Percentiles rank a stretch among this genome's conserved stretches.
phyloP scores from a whole-genome alignment of 2,797 vertebrate species.

The Pristis pectinata region DNA sequence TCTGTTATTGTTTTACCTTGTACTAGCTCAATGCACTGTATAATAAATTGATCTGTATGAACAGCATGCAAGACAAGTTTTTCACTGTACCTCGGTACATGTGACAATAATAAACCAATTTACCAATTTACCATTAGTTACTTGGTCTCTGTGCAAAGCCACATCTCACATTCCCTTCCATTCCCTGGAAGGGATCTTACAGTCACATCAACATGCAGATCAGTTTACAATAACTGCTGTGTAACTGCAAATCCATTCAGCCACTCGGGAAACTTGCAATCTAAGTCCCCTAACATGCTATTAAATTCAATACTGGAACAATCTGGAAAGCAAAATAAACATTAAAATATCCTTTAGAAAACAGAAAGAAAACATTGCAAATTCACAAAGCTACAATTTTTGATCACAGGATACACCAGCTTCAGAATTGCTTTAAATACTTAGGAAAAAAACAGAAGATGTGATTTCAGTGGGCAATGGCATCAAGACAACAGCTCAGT shows the following conservation, averaged over 20 bases:
- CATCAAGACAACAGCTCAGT: not conserved
- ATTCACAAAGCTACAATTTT: not conserved
- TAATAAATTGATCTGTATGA: no score
- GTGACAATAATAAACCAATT: no score
- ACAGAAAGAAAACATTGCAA: not conserved
- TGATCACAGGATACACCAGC: not conserved
- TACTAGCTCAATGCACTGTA: no score
- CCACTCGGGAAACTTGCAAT: not conserved
- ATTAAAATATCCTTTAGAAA: not conserved
- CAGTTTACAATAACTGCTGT: not conserved
- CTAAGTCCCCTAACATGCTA: not conserved
- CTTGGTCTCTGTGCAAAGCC: not conserved
- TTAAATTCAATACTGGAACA: conserved; percentile 16
- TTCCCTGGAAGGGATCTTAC: not conserved
- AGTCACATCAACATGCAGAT: not conserved
- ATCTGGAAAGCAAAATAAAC: conserved; percentile 4
- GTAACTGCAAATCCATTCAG: not conserved
- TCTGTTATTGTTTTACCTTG: no score
- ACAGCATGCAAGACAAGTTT: no score
- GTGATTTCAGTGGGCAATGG: not conserved
- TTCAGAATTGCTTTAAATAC: not conserved
- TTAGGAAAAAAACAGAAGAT: not conserved
- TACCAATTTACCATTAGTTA: not conserved
- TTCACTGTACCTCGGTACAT: no score
- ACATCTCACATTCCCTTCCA: not conserved